Evolutionary conservation across 2,888 invertebrate species (phyloP).

Genomic region (Acleris holmiana): DNA sequence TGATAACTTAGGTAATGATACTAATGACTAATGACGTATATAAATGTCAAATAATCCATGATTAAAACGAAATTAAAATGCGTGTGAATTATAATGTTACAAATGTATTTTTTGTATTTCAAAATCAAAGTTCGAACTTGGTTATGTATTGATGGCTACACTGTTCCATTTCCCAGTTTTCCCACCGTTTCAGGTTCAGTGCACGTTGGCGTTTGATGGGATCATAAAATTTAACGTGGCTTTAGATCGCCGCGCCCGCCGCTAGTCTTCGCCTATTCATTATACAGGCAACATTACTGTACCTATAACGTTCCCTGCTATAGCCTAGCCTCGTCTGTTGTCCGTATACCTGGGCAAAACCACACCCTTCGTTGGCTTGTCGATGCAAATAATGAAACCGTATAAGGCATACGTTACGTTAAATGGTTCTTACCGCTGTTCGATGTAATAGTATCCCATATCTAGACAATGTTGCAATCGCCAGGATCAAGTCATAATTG

Average conservation of each 20-base stretch:
- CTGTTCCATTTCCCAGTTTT: slow-evolving; percentile 43
- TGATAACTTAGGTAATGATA: too few species aligned
- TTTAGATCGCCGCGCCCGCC: slow-evolving; percentile 39
- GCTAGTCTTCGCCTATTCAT: slow-evolving; percentile 42
- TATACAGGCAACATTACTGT: slow-evolving; percentile 43
- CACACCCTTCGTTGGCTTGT: slow-evolving; percentile 6
- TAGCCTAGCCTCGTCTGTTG: background rate
- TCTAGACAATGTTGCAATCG: too few species aligned
- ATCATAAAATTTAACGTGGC: slow-evolving; percentile 62
- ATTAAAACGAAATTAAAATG: too few species aligned
- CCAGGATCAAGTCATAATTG: too few species aligned
- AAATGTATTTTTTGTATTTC: too few species aligned
- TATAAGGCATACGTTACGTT: too few species aligned
- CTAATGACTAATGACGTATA: too few species aligned
- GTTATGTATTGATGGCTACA: slow-evolving; percentile 11
- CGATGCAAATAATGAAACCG: too few species aligned
- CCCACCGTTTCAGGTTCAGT: slow-evolving; percentile 52
- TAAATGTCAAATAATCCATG: too few species aligned
- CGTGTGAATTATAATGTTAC: too few species aligned
- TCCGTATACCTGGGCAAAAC: slow-evolving; percentile 6
- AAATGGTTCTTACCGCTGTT: too few species aligned
- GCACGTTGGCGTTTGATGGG: slow-evolving; percentile 66
- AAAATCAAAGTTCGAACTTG: background rate
- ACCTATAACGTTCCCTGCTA: slow-evolving; percentile 10
- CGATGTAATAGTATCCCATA: too few species aligned